Percentiles rank a stretch among this genome's conserved stretches.
Evolutionary conservation across 2,888 invertebrate genomes (phyloP).

Genomic region (Acronicta alni): DNA sequence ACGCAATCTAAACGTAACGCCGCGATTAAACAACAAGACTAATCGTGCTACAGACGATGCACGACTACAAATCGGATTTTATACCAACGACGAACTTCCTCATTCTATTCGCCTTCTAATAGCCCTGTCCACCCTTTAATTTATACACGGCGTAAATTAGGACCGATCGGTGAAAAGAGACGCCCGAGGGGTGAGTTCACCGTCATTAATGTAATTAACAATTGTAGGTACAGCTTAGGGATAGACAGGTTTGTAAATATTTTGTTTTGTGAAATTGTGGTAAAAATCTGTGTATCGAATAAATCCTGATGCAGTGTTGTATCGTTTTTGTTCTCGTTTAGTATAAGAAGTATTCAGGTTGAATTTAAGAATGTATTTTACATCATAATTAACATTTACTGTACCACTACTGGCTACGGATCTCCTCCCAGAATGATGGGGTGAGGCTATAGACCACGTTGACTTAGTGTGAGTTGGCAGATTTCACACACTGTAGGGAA

Average conservation of each 20-base stretch:
- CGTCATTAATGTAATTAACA: constrained; percentile 19
- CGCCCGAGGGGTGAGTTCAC: constrained; percentile 5
- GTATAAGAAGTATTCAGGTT: too few species aligned
- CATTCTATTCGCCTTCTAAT: constrained; percentile 33
- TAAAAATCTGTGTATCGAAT: background rate
- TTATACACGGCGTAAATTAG: constrained; percentile 40
- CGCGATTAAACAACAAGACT: constrained; percentile 27
- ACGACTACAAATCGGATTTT: constrained; percentile 30
- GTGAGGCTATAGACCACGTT: too few species aligned
- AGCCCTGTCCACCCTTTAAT: constrained; percentile 33
- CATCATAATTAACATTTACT: too few species aligned
- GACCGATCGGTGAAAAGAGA: constrained; percentile 28
- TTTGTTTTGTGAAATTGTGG: background rate
- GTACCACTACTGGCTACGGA: too few species aligned
- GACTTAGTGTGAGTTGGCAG: too few species aligned
- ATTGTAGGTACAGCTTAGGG: background rate
- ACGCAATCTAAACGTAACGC: constrained; percentile 7
- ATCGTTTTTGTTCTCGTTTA: too few species aligned
- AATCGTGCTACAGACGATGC: constrained; percentile 33
- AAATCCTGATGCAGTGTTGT: too few species aligned
- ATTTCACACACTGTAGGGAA: too few species aligned
- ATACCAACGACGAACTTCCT: constrained; percentile 30
- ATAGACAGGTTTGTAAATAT: background rate
- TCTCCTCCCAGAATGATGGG: too few species aligned
- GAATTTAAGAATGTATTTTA: too few species aligned